Percentiles rank a stretch among this genome's conserved stretches.
Evolutionary conservation across 2,888 invertebrate genomes (phyloP).

Genomic region (Cryptocephalus primarius): DNA sequence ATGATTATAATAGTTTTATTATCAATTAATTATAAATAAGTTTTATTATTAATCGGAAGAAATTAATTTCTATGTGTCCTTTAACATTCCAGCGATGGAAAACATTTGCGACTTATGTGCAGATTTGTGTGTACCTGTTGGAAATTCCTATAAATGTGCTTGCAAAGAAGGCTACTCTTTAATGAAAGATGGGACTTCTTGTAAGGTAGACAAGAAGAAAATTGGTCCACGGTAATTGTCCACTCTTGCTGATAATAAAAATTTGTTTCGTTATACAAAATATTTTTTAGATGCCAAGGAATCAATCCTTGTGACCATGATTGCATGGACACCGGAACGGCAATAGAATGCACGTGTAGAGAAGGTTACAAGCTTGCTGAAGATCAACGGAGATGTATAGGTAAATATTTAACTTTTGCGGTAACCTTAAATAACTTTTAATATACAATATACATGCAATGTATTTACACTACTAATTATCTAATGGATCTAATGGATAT

Average conservation of each 20-base stretch:
- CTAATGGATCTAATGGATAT: too few species aligned
- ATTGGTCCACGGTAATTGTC: too few species aligned
- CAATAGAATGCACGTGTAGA: constrained; percentile 60
- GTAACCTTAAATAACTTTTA: not conserved
- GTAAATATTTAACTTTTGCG: constrained; percentile 27
- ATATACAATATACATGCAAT: too few species aligned
- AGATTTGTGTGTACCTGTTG: constrained; percentile 61
- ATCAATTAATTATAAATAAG: too few species aligned
- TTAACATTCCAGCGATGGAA: constrained; percentile 28
- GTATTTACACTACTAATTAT: too few species aligned
- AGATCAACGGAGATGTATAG: constrained; percentile 58
- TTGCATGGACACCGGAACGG: constrained; percentile 58
- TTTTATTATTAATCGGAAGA: not conserved
- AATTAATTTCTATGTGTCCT: not conserved
- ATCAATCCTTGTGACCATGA: constrained; percentile 64
- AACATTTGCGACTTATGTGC: constrained; percentile 59
- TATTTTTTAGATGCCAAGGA: constrained; percentile 41
- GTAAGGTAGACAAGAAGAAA: constrained; percentile 39
- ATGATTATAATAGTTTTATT: too few species aligned
- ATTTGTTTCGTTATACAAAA: too few species aligned
- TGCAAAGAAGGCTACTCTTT: constrained; percentile 59
- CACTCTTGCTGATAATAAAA: too few species aligned
- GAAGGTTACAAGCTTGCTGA: constrained; percentile 55
- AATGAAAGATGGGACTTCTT: constrained; percentile 60
- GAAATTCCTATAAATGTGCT: constrained; percentile 58